These are phyloP conservation scores for Eupithecia abbreviata DNA, from an alignment of 2,888 invertebrate species.

Conservation along the genomic window DNA sequence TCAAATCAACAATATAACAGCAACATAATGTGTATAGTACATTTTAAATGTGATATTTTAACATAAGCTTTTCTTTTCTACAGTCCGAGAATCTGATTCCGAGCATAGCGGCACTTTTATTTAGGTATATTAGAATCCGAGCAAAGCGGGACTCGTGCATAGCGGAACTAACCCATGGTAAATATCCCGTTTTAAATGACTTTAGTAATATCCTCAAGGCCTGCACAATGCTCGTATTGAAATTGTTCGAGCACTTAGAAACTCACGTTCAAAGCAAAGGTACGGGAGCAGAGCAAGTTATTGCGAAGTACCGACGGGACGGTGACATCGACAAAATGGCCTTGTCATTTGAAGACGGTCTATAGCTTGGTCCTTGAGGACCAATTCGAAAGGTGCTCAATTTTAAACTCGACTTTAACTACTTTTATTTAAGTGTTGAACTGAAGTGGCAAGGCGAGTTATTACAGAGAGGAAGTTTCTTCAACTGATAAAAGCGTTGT, in stretches of 20 bases:
- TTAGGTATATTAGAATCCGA: too few relatives aligned
- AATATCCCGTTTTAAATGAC: too few relatives aligned
- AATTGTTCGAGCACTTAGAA: conserved; percentile 31
- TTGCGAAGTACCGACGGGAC: conserved; percentile 15
- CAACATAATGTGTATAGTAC: too few relatives aligned
- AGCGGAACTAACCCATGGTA: too few relatives aligned
- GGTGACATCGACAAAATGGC: conserved; percentile 25
- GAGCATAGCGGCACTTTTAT: too few relatives aligned
- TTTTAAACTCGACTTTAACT: conserved; percentile 9
- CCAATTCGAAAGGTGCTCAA: conserved; percentile 7
- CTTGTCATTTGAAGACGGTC: conserved; percentile 11
- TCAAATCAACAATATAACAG: too few relatives aligned
- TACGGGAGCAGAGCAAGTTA: conserved; percentile 15
- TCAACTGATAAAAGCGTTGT: conserved; percentile 7
- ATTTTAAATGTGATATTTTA: too few relatives aligned
- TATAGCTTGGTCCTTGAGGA: conserved; percentile 9
- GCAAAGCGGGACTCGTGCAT: too few relatives aligned
- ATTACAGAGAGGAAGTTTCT: conserved; percentile 4
- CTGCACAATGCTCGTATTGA: conserved; percentile 24
- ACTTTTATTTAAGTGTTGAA: conserved; percentile 4
- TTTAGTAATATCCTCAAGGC: background rate
- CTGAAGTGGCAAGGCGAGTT: conserved; percentile 1
- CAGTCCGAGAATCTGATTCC: too few relatives aligned
- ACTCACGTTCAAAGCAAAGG: conserved; percentile 23
- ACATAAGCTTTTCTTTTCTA: too few relatives aligned